These are phyloP conservation scores for Metopia argyrocephala DNA, from an alignment of 2,888 invertebrate species.

Conservation along the genomic window DNA sequence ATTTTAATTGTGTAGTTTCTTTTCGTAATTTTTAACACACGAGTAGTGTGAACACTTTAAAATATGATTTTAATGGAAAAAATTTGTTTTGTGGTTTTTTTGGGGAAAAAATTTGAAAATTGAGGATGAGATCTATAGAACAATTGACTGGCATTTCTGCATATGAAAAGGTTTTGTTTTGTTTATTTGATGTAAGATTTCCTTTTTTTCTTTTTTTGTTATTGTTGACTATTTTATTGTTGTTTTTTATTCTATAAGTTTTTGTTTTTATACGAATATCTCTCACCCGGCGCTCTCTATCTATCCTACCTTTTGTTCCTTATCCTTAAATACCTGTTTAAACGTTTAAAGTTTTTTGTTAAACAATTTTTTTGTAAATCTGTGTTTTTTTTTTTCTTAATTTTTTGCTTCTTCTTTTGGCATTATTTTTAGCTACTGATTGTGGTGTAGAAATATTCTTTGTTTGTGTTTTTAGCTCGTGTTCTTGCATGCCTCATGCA, in stretches of 20 bases:
- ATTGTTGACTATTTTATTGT: not conserved
- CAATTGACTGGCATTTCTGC: too few relatives aligned
- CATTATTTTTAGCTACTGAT: not conserved
- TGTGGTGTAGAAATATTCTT: not conserved
- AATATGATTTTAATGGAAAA: too few relatives aligned
- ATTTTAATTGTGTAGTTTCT: too few relatives aligned
- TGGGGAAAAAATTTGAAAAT: too few relatives aligned
- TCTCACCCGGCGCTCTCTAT: not conserved
- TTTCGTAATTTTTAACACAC: too few relatives aligned
- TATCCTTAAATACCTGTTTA: not conserved
- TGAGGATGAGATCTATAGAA: too few relatives aligned
- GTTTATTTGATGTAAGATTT: not conserved
- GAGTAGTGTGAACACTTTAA: too few relatives aligned
- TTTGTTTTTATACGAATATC: not conserved
- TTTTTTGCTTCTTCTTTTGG: too few relatives aligned
- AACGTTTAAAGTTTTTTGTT: not conserved
- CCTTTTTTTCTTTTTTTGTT: not conserved
- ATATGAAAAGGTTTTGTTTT: not conserved
- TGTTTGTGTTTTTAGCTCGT: not conserved
- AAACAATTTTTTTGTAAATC: too few relatives aligned
- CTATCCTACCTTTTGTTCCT: too few relatives aligned
- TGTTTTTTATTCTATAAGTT: not conserved
- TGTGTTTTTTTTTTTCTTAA: not conserved
- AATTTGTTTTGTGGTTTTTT: too few relatives aligned
- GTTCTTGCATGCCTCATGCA: slow-evolving; percentile 5